Evolutionary conservation across 2,888 invertebrate genomes (phyloP).

Genomic region (Andricus curvator): DNA sequence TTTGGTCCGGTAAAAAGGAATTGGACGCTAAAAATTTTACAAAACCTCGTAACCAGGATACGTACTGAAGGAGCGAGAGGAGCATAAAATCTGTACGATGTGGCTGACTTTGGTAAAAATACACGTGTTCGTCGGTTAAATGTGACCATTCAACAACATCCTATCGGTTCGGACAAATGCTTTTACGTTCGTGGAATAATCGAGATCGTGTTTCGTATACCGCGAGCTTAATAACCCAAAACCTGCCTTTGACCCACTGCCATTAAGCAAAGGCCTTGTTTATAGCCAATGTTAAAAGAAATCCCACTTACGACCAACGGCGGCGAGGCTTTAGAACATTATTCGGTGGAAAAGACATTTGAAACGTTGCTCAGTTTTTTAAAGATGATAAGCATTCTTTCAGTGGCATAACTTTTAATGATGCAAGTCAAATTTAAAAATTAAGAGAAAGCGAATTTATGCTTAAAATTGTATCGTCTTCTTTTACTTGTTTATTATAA

Average conservation of each 20-base stretch:
- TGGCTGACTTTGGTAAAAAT: constrained; percentile 8
- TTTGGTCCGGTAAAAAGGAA: not conserved
- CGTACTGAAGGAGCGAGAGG: not conserved
- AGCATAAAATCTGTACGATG: constrained; percentile 6
- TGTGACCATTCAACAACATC: not conserved
- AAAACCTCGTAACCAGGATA: not conserved
- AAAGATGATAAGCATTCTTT: not conserved
- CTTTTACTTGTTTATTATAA: too few relatives aligned
- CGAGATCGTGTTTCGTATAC: not conserved
- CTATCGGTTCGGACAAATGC: not conserved
- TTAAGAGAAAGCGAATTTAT: not conserved
- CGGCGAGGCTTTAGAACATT: not conserved
- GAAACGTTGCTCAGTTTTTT: not conserved
- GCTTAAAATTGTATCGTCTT: not conserved
- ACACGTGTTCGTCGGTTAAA: not conserved
- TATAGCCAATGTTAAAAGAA: not conserved
- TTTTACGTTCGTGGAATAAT: constrained; percentile 14
- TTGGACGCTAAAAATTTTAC: not conserved
- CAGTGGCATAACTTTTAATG: not conserved
- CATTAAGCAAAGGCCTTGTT: not conserved
- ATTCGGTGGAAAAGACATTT: not conserved
- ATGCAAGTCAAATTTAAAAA: not conserved
- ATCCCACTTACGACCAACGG: not conserved
- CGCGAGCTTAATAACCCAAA: constrained; percentile 13
- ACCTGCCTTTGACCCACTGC: not conserved